Evolutionary conservation across 2,888 invertebrate species (phyloP).

Genomic region (Allacma fusca): DNA sequence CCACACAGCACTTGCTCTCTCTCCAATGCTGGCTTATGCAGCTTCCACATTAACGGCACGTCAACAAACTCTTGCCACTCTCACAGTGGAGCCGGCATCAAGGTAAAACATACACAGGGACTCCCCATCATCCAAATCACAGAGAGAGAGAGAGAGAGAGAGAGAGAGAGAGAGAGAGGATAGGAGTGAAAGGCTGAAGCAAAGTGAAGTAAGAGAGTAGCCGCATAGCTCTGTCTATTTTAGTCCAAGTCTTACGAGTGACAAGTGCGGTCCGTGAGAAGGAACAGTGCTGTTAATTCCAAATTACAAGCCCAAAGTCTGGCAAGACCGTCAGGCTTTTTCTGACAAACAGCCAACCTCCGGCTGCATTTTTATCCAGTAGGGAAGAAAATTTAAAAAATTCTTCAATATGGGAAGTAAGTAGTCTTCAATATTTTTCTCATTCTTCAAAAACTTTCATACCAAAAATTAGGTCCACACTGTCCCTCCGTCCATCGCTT

Average conservation of each 20-base stretch:
- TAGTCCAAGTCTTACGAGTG: conserved; percentile 24
- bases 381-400: background rate
- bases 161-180: background rate
- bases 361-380: conserved; percentile 2
- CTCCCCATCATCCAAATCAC: too few species aligned
- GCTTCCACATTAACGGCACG: conserved; percentile 8
- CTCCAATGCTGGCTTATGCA: background rate
- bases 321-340: background rate
- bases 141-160: too few species aligned
- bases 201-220: too few species aligned
- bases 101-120: too few species aligned
- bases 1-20: background rate
- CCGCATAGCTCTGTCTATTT: conserved; percentile 16
- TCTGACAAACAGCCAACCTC: background rate
- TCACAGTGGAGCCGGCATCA: too few species aligned
- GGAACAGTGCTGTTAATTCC: conserved; percentile 6
- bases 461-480: too few species aligned
- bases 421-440: background rate
- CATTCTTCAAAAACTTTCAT: too few species aligned
- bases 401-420: conserved; percentile 31
- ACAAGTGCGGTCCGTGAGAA: conserved; percentile 7
- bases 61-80: background rate
- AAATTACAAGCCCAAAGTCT: background rate
- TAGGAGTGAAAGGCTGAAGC: background rate
- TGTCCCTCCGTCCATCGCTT: too few species aligned